These are phyloP conservation scores for Pelvicachromis taeniatus DNA, from an alignment of 2,113 vertebrate genomes.

Conservation along the genomic window DNA sequence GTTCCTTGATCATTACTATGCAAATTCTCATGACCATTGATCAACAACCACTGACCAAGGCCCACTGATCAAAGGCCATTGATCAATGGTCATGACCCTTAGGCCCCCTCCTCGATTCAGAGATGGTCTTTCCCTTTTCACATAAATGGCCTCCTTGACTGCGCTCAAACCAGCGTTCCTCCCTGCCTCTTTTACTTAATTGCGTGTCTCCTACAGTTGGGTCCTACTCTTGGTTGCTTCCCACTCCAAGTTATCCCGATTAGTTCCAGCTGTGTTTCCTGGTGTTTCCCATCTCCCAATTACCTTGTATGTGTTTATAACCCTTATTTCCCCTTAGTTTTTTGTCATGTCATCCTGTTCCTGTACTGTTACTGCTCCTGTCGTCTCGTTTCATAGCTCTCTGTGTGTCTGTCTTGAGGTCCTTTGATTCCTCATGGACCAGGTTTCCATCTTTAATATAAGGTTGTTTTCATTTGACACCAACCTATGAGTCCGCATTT, in stretches of 20 bases:
- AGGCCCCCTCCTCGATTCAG: too few species aligned
- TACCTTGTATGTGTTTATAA: neutral
- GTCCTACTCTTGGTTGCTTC: neutral
- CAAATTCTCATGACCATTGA: too few species aligned
- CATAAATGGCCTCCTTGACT: too few species aligned
- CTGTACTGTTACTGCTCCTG: neutral
- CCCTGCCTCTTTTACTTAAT: neutral
- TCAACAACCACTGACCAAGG: too few species aligned
- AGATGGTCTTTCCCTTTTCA: too few species aligned
- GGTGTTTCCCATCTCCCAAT: neutral
- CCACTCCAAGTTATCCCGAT: neutral
- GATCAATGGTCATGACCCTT: too few species aligned
- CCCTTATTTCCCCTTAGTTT: neutral
- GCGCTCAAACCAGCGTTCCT: too few species aligned
- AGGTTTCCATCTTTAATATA: neutral
- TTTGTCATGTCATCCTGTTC: neutral
- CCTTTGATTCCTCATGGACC: neutral
- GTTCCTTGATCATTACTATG: too few species aligned
- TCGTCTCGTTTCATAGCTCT: neutral
- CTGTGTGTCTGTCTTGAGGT: neutral
- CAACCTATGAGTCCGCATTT: neutral
- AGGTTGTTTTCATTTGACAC: neutral
- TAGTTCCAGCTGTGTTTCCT: neutral
- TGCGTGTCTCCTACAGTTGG: neutral
- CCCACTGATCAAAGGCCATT: too few species aligned